These are phyloP conservation scores for Gallinago jamesoni DNA, from an alignment of 2,113 vertebrate genomes.

Conservation along the genomic window DNA sequence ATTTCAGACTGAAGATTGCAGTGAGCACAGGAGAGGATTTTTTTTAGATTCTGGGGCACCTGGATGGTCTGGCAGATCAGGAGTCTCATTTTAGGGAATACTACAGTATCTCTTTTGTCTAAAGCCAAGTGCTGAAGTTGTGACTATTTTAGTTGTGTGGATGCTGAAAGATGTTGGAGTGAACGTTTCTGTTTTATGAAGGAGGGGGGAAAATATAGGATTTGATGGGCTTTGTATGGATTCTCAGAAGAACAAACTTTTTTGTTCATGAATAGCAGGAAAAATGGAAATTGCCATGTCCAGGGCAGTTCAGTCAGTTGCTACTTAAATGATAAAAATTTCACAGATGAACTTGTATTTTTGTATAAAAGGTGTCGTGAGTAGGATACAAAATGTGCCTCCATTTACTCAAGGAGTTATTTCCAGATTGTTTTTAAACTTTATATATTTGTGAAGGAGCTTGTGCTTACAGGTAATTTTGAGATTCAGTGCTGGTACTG, in stretches of 20 bases:
- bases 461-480: neutral
- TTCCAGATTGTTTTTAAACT: neutral
- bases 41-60: neutral
- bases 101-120: neutral
- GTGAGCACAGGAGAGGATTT: neutral
- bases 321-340: neutral
- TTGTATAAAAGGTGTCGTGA: neutral
- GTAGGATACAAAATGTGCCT: neutral
- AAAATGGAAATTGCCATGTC: neutral
- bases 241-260: neutral
- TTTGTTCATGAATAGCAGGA: neutral
- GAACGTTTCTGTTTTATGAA: neutral
- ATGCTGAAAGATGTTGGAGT: neutral
- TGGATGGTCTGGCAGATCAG: neutral
- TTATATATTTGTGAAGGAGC: neutral
- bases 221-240: neutral
- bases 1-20: neutral
- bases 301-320: neutral
- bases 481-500: neutral
- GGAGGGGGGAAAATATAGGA: neutral
- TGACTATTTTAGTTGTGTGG: neutral
- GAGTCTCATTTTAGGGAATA: neutral
- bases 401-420: neutral
- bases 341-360: neutral
- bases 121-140: neutral